Conservation (phyloP, 2,113 vertebrate species). For the Orycteropus afer region DNA sequence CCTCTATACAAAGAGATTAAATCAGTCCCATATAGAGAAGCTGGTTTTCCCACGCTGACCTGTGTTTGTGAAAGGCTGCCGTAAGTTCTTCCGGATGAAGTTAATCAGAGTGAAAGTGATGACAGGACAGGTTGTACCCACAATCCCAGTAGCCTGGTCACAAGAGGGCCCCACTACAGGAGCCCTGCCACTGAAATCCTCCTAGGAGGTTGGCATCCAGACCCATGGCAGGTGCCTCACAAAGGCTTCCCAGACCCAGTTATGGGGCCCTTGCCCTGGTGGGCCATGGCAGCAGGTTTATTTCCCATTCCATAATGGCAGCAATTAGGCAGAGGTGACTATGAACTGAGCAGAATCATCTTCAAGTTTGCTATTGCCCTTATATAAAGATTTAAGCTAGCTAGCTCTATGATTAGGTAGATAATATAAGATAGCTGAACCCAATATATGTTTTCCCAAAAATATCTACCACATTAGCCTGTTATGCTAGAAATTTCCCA, state of each 20-base stretch:
- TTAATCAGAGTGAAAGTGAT: slow-evolving; percentile 73
- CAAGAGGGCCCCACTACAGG: no score
- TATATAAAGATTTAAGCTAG: slow-evolving; percentile 17
- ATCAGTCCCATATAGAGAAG: slow-evolving; percentile 45
- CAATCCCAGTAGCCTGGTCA: slow-evolving; percentile 29
- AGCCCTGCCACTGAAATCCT: slow-evolving; percentile 28
- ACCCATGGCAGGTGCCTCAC: neutral
- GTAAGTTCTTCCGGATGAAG: slow-evolving; percentile 43
- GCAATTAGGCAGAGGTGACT: neutral
- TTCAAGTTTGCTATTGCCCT: slow-evolving; percentile 39
- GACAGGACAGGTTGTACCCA: slow-evolving; percentile 43
- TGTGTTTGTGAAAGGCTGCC: slow-evolving; percentile 9
- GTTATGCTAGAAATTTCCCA: slow-evolving; percentile 18
- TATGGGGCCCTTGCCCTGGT: neutral
- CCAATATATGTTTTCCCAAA: neutral
- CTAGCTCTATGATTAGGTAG: neutral
- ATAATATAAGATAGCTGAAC: neutral
- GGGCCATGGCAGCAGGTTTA: neutral
- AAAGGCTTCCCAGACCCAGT: neutral
- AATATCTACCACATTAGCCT: neutral
- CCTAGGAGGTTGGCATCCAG: neutral
- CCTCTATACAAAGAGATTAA: slow-evolving; percentile 49
- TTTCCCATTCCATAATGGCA: neutral
- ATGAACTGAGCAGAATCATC: neutral
- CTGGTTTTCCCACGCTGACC: slow-evolving; percentile 57